These are phyloP conservation scores for Enteromius mattozi DNA, from an alignment of 2,797 vertebrate genomes.

Conservation along the genomic window DNA sequence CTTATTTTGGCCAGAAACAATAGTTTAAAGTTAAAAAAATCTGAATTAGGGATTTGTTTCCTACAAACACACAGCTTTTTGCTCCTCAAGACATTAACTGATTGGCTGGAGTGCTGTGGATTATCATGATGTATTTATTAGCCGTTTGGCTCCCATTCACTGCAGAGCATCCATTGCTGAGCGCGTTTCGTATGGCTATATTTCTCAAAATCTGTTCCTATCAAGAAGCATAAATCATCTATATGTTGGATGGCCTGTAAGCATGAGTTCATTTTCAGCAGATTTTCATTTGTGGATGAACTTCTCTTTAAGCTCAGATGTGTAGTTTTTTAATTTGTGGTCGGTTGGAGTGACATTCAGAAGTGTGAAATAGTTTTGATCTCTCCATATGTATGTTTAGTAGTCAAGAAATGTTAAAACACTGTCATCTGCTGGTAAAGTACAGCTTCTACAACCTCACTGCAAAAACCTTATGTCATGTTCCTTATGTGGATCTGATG, in stretches of 20 bases:
- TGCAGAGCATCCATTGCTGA: background rate
- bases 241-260: background rate
- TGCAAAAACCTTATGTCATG: background rate
- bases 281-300: background rate
- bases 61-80: background rate
- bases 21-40: background rate
- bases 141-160: background rate
- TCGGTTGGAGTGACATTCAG: background rate
- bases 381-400: too few species aligned
- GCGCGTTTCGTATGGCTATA: background rate
- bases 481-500: background rate
- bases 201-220: background rate
- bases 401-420: background rate
- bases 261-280: background rate
- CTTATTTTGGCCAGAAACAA: background rate
- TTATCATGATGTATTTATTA: background rate
- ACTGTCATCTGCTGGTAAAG: conserved; percentile 47
- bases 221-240: background rate
- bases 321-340: background rate
- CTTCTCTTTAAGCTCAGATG: background rate
- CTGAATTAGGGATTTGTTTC: background rate
- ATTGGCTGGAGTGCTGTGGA: background rate
- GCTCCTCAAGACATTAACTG: background rate
- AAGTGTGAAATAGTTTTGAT: background rate
- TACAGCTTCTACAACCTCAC: background rate